Percentiles rank a stretch among this genome's conserved stretches.
Conservation (phyloP, 2,113 vertebrate species). For the Brachypteracias leptosomus region DNA sequence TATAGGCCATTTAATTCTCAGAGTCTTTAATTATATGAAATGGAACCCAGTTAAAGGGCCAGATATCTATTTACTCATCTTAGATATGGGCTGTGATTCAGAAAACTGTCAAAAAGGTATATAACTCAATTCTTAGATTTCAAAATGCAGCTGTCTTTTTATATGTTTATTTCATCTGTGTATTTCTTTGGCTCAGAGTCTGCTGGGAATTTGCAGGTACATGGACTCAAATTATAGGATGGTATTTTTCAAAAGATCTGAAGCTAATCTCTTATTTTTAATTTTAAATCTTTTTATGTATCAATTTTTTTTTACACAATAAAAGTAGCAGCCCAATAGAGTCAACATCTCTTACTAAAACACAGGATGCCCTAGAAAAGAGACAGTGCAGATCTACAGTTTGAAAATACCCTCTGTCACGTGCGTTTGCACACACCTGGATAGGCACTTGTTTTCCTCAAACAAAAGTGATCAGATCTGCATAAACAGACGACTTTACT, state of each 20-base stretch:
- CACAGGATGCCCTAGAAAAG: neutral
- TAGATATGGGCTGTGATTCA: slow-evolving; percentile 75
- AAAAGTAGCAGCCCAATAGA: slow-evolving; percentile 63
- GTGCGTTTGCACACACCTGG: neutral
- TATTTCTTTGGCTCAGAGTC: slow-evolving; percentile 69
- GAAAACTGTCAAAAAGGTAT: slow-evolving; percentile 76
- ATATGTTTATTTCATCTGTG: slow-evolving; percentile 73
- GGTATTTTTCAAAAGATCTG: slow-evolving; percentile 70
- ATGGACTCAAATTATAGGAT: slow-evolving; percentile 70
- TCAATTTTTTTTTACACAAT: neutral
- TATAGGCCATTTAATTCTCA: slow-evolving; percentile 92
- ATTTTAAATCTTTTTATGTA: neutral
- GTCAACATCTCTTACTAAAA: neutral
- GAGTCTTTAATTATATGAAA: slow-evolving; percentile 97
- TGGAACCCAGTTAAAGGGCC: slow-evolving; percentile 85
- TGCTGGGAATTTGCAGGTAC: slow-evolving; percentile 70
- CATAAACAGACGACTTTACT: neutral
- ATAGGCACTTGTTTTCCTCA: neutral
- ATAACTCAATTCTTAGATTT: slow-evolving; percentile 79
- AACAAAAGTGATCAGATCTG: neutral
- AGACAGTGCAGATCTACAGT: neutral
- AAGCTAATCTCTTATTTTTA: slow-evolving; percentile 56
- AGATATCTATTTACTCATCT: slow-evolving; percentile 72
- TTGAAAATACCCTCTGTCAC: neutral
- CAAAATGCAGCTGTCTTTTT: slow-evolving; percentile 68